These are phyloP conservation scores for Myripristis jacobus DNA, from an alignment of 2,797 vertebrate genomes.

Conservation along the genomic window DNA sequence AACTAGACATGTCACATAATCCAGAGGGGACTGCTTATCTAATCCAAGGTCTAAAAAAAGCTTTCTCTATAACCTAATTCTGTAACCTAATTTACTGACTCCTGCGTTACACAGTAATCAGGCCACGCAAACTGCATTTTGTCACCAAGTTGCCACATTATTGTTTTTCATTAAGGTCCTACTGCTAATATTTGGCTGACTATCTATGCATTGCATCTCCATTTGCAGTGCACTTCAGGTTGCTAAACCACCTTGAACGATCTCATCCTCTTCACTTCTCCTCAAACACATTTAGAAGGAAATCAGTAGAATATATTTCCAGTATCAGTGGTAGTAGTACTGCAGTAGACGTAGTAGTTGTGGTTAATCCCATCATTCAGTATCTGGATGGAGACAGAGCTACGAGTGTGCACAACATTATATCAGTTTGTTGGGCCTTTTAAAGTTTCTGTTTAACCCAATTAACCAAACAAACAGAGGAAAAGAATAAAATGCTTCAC, in stretches of 20 bases:
- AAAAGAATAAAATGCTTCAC: too few relatives aligned
- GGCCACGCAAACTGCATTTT: not conserved
- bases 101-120: not conserved
- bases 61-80: constrained; percentile 39
- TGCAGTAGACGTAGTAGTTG: not conserved
- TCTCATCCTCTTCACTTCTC: not conserved
- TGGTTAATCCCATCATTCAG: not conserved
- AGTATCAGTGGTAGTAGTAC: not conserved
- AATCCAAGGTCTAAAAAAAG: constrained; percentile 40
- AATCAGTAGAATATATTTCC: not conserved
- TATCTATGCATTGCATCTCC: too few relatives aligned
- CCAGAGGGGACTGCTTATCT: constrained; percentile 45
- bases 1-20: constrained; percentile 58
- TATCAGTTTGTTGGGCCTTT: too few relatives aligned
- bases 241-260: too few relatives aligned
- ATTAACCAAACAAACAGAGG: not conserved
- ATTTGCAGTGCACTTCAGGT: too few relatives aligned
- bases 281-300: not conserved
- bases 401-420: not conserved
- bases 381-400: not conserved
- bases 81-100: constrained; percentile 37
- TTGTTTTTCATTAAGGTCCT: not conserved
- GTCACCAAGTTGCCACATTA: not conserved
- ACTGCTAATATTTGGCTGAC: too few relatives aligned
- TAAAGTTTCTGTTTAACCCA: not conserved